Evolutionary conservation across 2,113 vertebrate species (phyloP).

Genomic region (Penelope pileata): DNA sequence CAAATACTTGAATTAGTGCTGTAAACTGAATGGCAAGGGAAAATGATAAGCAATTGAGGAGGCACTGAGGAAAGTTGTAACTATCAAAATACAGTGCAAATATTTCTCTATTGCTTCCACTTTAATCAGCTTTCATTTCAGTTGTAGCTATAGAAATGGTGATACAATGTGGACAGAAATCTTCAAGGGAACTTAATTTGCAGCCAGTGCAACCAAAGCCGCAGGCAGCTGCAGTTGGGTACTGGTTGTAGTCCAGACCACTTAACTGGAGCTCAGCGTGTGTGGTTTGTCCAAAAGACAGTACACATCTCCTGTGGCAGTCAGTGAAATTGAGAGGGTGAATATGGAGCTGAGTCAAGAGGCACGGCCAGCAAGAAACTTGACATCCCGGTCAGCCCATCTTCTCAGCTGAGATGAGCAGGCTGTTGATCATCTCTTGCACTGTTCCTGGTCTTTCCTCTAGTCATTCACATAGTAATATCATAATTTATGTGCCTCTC

Average conservation of each 20-base stretch:
- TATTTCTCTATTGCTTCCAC: neutral
- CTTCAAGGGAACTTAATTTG: neutral
- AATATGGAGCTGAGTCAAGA: neutral
- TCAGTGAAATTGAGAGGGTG: neutral
- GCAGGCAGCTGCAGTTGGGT: neutral
- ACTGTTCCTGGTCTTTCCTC: neutral
- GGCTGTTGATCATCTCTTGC: neutral
- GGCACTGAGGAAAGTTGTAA: neutral
- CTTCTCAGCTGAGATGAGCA: neutral
- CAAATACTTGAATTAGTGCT: neutral
- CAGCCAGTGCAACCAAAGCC: neutral
- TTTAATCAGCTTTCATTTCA: neutral
- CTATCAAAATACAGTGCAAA: neutral
- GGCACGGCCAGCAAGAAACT: neutral
- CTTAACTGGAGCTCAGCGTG: neutral
- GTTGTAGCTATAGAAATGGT: neutral
- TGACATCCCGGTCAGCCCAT: neutral
- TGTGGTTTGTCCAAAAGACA: neutral
- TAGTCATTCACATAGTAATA: fast-evolving
- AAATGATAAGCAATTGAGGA: neutral
- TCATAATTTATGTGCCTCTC: neutral
- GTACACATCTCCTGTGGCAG: neutral
- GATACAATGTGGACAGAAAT: neutral
- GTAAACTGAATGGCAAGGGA: neutral
- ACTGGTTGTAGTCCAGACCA: neutral